Evolutionary conservation across 2,113 vertebrate genomes (phyloP).

Genomic region (Salvator merianae): DNA sequence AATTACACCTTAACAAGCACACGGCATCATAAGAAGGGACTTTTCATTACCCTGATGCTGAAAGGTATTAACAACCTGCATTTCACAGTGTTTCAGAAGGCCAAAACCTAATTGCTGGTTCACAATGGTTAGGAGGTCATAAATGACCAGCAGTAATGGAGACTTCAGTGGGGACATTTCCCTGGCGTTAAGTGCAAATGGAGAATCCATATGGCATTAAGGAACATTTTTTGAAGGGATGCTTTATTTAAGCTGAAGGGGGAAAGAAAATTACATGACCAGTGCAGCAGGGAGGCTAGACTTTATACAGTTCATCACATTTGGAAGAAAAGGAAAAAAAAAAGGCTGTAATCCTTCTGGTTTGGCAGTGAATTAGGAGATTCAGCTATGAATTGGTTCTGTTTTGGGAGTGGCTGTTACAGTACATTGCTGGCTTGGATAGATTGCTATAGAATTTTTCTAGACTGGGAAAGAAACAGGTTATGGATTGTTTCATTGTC

Average conservation of each 20-base stretch:
- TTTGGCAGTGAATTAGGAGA: neutral
- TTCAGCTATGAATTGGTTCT: neutral
- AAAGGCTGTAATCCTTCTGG: neutral
- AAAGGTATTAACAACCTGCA: conserved; percentile 41
- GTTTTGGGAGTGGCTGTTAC: no score
- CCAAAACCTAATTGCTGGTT: conserved; percentile 44
- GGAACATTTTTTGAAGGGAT: neutral
- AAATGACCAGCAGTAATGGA: conserved; percentile 16
- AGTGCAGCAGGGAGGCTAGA: neutral
- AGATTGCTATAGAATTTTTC: no score
- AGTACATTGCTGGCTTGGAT: no score
- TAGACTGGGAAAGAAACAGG: no score
- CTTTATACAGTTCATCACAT: neutral
- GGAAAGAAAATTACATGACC: neutral
- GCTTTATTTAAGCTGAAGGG: neutral
- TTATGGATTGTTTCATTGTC: no score
- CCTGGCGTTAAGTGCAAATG: conserved; percentile 26
- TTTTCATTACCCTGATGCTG: conserved; percentile 63
- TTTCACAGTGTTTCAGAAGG: conserved; percentile 46
- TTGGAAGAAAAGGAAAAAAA: neutral
- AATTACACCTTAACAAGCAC: conserved; percentile 67
- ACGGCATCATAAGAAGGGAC: conserved; percentile 43
- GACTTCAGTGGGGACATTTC: neutral
- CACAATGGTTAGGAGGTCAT: conserved; percentile 14
- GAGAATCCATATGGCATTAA: conserved; percentile 5